phyloP scores from a whole-genome alignment of 2,113 vertebrate genomes.

The Panthera uncia region DNA sequence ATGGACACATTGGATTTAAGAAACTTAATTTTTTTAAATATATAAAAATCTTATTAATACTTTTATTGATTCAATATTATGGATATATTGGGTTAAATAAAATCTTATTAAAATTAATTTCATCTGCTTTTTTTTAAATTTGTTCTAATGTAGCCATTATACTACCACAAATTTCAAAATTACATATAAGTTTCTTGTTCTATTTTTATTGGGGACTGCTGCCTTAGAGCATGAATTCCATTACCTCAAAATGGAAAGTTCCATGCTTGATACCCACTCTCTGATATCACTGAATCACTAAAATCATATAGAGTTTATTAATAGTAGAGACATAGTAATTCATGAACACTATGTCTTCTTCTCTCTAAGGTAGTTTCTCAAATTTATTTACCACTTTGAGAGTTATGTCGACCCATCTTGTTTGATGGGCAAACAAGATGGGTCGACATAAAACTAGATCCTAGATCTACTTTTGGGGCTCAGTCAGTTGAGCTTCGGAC shows the following conservation, averaged over 20 bases:
- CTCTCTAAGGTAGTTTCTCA: neutral
- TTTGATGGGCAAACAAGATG: neutral
- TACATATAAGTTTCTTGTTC: neutral
- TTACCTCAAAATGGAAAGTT: neutral
- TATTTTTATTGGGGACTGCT: neutral
- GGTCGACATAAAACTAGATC: too few relatives aligned
- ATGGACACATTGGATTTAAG: neutral
- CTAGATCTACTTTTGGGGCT: too few relatives aligned
- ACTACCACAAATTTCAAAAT: neutral
- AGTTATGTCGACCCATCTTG: neutral
- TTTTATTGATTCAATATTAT: constrained; percentile 6
- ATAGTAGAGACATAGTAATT: neutral
- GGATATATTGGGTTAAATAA: neutral
- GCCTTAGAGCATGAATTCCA: neutral
- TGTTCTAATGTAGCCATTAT: neutral
- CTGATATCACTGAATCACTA: neutral
- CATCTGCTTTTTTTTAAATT: neutral
- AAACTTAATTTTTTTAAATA: neutral
- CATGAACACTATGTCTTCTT: neutral
- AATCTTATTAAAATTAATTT: neutral
- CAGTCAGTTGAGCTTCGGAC: too few relatives aligned
- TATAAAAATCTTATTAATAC: neutral
- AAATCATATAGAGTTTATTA: neutral
- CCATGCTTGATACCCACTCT: neutral
- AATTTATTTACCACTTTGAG: neutral